Percentiles rank a stretch among this genome's conserved stretches.
These are phyloP conservation scores for Pipa parva DNA, from an alignment of 2,113 vertebrate genomes.

Conservation along the genomic window DNA sequence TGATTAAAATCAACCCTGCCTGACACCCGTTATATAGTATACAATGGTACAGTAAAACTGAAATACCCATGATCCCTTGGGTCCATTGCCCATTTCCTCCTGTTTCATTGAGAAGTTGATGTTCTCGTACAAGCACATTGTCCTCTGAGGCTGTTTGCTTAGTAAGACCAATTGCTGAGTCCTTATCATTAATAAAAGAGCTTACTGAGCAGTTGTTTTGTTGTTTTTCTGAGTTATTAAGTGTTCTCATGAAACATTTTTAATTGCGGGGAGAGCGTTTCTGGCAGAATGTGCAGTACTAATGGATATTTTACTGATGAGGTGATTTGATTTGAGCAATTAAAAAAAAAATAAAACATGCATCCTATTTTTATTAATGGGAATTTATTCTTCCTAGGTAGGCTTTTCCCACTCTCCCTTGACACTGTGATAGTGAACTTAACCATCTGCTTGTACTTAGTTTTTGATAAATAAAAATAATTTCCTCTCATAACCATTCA, in stretches of 20 bases:
- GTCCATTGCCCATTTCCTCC: not conserved
- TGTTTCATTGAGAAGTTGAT: not conserved
- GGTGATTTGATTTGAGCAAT: conserved; percentile 32
- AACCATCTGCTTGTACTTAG: too few species aligned
- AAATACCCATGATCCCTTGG: too few species aligned
- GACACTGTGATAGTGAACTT: not conserved
- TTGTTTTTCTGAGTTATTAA: conserved; percentile 29
- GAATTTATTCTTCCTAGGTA: conserved; percentile 12
- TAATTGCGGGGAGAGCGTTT: conserved; percentile 32
- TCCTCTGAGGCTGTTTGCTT: conserved; percentile 3
- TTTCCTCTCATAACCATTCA: too few species aligned
- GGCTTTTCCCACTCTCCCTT: not conserved
- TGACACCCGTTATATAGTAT: too few species aligned
- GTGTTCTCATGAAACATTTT: conserved; percentile 22
- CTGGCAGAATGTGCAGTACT: conserved; percentile 12
- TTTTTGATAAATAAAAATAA: too few species aligned
- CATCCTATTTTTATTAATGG: conserved; percentile 9
- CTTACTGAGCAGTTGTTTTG: conserved; percentile 25
- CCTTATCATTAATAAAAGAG: conserved; percentile 12
- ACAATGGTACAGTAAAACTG: too few species aligned
- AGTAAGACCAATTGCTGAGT: not conserved
- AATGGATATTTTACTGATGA: conserved; percentile 29
- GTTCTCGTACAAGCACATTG: not conserved
- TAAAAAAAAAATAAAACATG: conserved; percentile 20
- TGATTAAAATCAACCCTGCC: too few species aligned